Evolutionary conservation across 2,797 vertebrate genomes (phyloP).

Genomic region (Stomatorhinus walkeri): DNA sequence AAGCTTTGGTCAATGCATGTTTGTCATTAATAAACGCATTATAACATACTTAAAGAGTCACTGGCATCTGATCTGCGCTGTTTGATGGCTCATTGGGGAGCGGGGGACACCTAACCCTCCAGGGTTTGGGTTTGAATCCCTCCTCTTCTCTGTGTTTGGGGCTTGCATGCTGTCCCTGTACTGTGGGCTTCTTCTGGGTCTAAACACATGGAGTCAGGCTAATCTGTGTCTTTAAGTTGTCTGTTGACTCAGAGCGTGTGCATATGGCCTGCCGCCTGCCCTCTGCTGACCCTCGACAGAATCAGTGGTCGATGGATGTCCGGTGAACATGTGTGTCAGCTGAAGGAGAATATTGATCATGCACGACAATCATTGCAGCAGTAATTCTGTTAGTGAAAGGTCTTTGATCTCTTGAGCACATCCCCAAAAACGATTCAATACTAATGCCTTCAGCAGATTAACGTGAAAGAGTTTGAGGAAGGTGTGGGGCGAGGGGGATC

Average conservation of each 20-base stretch:
- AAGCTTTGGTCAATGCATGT: background rate
- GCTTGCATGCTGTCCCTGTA: background rate
- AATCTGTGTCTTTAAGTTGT: background rate
- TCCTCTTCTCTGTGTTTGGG: background rate
- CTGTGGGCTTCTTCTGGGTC: background rate
- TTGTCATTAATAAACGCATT: background rate
- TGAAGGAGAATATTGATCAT: background rate
- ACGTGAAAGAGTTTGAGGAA: background rate
- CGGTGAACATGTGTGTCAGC: background rate
- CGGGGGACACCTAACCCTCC: background rate
- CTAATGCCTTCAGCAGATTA: conserved; percentile 15
- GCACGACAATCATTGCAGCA: background rate
- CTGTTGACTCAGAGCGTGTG: background rate
- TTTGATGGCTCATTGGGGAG: background rate
- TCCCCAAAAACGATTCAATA: conserved; percentile 9
- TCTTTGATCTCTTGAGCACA: background rate
- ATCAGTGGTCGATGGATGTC: background rate
- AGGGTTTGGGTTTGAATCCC: background rate
- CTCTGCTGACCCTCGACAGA: background rate
- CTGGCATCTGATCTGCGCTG: background rate
- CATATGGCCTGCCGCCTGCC: background rate
- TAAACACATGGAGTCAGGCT: background rate
- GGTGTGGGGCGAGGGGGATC: background rate
- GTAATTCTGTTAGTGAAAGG: conserved; percentile 7
- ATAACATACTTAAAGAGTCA: background rate